Conservation (phyloP, 2,113 vertebrate species). For the Mustelus asterias region DNA sequence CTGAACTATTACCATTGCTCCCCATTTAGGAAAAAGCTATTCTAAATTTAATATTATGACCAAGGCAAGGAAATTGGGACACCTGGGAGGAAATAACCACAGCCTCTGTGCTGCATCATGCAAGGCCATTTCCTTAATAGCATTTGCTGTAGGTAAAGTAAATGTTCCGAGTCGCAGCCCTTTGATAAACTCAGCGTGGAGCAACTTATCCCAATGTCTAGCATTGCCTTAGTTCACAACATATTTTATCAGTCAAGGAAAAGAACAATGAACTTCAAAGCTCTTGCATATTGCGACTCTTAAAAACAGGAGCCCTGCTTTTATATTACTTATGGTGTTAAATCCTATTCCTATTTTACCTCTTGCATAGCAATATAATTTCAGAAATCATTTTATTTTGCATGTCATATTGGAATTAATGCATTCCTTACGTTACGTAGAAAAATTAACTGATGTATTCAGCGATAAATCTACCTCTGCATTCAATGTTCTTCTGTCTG, state of each 20-base stretch:
- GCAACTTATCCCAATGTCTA: background rate
- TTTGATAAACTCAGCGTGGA: slow-evolving; percentile 23
- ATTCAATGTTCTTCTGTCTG: slow-evolving; percentile 23
- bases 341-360: background rate
- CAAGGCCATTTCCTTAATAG: background rate
- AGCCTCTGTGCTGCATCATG: background rate
- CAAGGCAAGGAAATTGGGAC: background rate
- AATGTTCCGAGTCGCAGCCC: background rate
- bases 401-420: background rate
- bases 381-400: slow-evolving; percentile 14
- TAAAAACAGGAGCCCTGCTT: background rate
- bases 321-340: slow-evolving; percentile 8
- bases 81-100: background rate
- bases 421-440: background rate
- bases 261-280: background rate
- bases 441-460: background rate
- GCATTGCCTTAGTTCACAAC: background rate
- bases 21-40: background rate
- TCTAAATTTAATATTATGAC: slow-evolving; percentile 7
- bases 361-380: slow-evolving; percentile 7
- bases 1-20: background rate
- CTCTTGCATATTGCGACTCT: background rate
- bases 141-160: slow-evolving; percentile 9
- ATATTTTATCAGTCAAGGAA: background rate
- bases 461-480: background rate